A percentile compares a stretch with the other conserved stretches of the same genome.
Conservation (phyloP, 92 coral and sea anemone genomes). For the Bergia puertoricense region DNA sequence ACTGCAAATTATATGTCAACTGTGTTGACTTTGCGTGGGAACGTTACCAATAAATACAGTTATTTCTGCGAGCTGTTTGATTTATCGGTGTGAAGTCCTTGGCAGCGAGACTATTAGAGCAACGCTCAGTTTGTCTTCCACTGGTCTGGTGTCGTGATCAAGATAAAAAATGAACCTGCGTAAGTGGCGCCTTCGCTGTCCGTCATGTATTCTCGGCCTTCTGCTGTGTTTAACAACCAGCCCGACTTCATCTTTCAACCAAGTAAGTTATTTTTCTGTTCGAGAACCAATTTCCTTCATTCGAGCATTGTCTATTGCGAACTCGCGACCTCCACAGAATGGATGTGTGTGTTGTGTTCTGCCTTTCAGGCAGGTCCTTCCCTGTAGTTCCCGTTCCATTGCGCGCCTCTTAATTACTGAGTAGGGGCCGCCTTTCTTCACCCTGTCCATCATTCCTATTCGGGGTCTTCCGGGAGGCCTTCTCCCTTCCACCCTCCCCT, state of each 20-base stretch:
- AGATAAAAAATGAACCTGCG: not conserved
- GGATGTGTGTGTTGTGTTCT: not conserved
- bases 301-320: not conserved
- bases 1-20: slow-evolving; percentile 6
- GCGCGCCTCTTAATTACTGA: too few species aligned
- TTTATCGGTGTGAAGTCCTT: slow-evolving; percentile 13
- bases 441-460: too few species aligned
- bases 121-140: not conserved
- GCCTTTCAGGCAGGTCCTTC: too few species aligned
- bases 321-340: not conserved
- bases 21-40: slow-evolving; percentile 36
- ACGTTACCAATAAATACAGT: slow-evolving; percentile 22
- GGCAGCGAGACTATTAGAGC: not conserved
- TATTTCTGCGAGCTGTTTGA: slow-evolving; percentile 12
- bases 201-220: not conserved
- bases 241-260: not conserved
- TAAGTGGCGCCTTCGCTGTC: not conserved
- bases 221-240: slow-evolving; percentile 2
- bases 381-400: too few species aligned
- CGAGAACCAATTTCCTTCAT: not conserved
- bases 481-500: too few species aligned
- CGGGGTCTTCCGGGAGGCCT: too few species aligned
- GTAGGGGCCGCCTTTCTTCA: too few species aligned
- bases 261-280: not conserved
- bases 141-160: not conserved